These are phyloP conservation scores for Crypturellus undulatus DNA, from an alignment of 2,113 vertebrate species.

Conservation along the genomic window DNA sequence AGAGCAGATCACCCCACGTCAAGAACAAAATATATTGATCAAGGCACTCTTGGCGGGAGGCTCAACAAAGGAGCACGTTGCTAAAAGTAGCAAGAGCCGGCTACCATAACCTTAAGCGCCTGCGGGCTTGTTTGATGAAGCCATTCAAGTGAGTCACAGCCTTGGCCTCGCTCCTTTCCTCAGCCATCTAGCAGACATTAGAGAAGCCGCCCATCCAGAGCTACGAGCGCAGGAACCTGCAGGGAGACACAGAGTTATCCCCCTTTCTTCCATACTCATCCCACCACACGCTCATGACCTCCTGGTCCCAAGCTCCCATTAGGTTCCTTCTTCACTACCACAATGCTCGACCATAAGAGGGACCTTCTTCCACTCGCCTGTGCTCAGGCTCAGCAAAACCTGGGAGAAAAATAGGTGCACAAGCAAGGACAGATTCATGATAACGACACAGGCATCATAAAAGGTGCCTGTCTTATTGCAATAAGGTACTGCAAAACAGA, in stretches of 20 bases:
- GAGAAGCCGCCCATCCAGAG: not conserved
- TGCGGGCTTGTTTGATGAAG: not conserved
- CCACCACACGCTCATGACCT: not conserved
- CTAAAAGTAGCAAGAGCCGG: not conserved
- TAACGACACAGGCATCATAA: not conserved
- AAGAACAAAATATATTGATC: not conserved
- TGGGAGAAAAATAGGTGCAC: not conserved
- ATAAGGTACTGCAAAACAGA: not conserved
- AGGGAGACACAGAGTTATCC: not conserved
- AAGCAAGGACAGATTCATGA: not conserved
- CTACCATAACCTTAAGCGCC: not conserved
- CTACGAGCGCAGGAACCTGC: not conserved
- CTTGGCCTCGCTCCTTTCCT: not conserved
- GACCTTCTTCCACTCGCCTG: not conserved
- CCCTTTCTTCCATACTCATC: not conserved
- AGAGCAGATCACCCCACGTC: not conserved
- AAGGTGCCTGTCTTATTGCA: not conserved
- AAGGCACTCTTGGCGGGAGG: not conserved
- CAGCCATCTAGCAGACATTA: accelerated
- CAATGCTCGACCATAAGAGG: accelerated
- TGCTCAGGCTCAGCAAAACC: not conserved
- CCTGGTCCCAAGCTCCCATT: not conserved
- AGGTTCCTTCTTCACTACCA: not conserved
- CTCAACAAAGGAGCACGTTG: not conserved
- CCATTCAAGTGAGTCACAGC: not conserved